A percentile compares a stretch with the other conserved stretches of the same genome.
Conservation (phyloP, 2,888 invertebrate genomes). For the Coelinius sp. region DNA sequence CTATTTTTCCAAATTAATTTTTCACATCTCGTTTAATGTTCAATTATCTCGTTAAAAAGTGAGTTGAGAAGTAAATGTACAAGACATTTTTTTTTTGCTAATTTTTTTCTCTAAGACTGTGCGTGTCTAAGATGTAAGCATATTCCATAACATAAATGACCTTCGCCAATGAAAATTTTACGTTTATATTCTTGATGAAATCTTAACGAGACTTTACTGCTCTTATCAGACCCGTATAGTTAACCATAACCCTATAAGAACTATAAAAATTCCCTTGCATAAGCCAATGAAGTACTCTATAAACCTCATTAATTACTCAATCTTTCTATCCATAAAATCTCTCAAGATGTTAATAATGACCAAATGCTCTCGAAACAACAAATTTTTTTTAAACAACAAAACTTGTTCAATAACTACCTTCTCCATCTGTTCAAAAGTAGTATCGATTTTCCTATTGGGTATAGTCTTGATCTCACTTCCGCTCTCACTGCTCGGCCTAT, state of each 20-base stretch:
- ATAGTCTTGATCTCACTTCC: constrained; percentile 75
- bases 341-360: not conserved
- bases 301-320: not conserved
- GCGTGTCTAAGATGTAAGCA: no score
- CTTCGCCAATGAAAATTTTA: no score
- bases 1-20: no score
- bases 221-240: not conserved
- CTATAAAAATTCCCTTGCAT: not conserved
- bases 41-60: no score
- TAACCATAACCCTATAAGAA: not conserved
- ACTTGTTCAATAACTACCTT: constrained; percentile 67
- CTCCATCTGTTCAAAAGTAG: constrained; percentile 69
- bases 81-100: no score
- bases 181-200: not conserved
- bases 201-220: not conserved
- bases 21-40: no score
- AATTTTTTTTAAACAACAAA: not conserved
- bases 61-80: no score
- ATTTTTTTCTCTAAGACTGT: no score
- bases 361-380: not conserved
- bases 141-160: no score
- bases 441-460: constrained; percentile 74
- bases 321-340: not conserved
- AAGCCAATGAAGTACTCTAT: not conserved
- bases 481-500: constrained; percentile 81